phyloP scores from a whole-genome alignment of 2,113 vertebrate genomes.

The Zosterops hypoxanthus region DNA sequence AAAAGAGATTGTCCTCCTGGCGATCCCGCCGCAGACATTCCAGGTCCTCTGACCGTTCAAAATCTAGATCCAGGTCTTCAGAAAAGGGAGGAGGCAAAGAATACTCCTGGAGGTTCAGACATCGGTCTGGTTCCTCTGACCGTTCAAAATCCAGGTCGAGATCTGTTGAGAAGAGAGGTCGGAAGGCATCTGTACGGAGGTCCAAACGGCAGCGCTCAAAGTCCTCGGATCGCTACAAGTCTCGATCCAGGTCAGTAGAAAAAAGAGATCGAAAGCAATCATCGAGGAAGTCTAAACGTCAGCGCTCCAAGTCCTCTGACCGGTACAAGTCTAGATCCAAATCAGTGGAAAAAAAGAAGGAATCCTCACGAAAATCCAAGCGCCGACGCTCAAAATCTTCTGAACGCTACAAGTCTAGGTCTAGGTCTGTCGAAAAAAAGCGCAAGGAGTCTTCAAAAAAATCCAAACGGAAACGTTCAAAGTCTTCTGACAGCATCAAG shows the following conservation, averaged over 20 bases:
- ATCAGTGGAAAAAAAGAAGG: slow-evolving; percentile 75
- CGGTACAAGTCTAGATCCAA: slow-evolving; percentile 78
- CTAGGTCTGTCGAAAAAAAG: slow-evolving; percentile 56
- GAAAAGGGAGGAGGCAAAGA: slow-evolving; percentile 58
- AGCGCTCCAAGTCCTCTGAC: slow-evolving; percentile 77
- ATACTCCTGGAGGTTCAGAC: slow-evolving; percentile 73
- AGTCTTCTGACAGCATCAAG: slow-evolving; percentile 77
- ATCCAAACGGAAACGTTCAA: slow-evolving; percentile 75
- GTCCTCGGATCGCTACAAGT: slow-evolving; percentile 75
- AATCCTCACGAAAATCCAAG: slow-evolving; percentile 78
- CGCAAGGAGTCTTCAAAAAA: slow-evolving; percentile 73
- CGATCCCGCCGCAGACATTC: slow-evolving; percentile 75
- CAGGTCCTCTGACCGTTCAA: slow-evolving; percentile 72
- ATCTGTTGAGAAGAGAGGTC: slow-evolving; percentile 43
- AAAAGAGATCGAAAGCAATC: slow-evolving; percentile 70
- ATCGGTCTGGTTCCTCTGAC: slow-evolving; percentile 58
- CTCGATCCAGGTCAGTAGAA: slow-evolving; percentile 76
- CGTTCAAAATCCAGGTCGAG: slow-evolving; percentile 56
- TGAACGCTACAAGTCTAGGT: slow-evolving; percentile 70
- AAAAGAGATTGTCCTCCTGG: slow-evolving; percentile 58
- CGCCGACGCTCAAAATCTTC: slow-evolving; percentile 78
- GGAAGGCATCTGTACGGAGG: slow-evolving; percentile 62
- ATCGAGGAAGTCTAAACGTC: slow-evolving; percentile 71
- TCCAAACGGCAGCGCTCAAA: slow-evolving; percentile 75
- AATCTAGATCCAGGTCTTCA: slow-evolving; percentile 62